Conservation (phyloP, 2,113 vertebrate species). For the Sphaerodactylus townsendi region DNA sequence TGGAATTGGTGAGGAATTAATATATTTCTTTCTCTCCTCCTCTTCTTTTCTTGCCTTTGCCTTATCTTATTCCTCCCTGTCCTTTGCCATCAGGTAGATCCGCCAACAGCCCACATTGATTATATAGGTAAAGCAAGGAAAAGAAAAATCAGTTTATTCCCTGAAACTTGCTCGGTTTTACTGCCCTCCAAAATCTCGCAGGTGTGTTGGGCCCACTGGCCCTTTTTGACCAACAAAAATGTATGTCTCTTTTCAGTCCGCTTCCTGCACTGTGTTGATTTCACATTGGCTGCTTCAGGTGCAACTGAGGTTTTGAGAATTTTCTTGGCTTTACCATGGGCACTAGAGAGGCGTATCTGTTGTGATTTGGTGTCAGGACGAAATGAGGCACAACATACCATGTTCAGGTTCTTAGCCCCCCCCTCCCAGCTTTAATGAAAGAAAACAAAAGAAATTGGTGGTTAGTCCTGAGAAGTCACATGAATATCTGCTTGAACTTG, state of each 20-base stretch:
- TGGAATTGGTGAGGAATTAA: not conserved
- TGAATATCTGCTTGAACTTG: not conserved
- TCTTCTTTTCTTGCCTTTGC: not conserved
- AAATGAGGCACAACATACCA: not conserved
- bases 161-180: slow-evolving; percentile 28
- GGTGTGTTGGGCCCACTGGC: not conserved
- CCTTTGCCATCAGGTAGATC: slow-evolving; percentile 22
- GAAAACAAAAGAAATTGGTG: not conserved
- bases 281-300: not conserved
- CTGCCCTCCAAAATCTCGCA: slow-evolving; percentile 44
- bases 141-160: slow-evolving; percentile 47
- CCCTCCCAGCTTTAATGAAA: not conserved
- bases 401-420: not conserved
- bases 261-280: not conserved
- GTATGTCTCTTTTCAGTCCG: not conserved
- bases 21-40: not conserved
- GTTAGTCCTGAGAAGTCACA: not conserved
- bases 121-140: slow-evolving; percentile 20
- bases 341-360: not conserved
- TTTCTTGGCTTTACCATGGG: not conserved
- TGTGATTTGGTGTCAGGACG: not conserved
- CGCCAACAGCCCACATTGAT: slow-evolving; percentile 4
- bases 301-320: not conserved
- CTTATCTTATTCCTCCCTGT: slow-evolving; percentile 18
- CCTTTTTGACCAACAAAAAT: slow-evolving; percentile 21